Base-by-base conservation (phyloP, 2,888 invertebrate genomes). In the Lithophane leautieri region DNA sequence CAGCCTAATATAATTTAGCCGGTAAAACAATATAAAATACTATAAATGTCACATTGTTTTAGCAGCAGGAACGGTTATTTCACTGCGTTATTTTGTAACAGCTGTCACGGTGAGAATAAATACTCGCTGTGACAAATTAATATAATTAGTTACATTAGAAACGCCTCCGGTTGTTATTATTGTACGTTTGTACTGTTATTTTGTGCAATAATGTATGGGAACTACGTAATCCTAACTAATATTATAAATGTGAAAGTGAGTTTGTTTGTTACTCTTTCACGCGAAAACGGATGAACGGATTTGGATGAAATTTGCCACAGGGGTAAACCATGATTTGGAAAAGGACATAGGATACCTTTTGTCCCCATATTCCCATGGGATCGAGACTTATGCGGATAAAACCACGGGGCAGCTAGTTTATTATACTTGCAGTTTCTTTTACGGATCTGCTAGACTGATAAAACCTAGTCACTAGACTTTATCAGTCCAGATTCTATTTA, bases 21-120 rank as follows among this genome's bases (percentile, higher is more conserved):
- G 2, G n/a, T 67, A 54, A 62, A 62, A 54, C 54, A 22, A 50
- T 73, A 74, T 56, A 76, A 80, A 56, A n/a, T 22, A 52, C 40
- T 40, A 69, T 66, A 79, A 80, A 83, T 52, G 84, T 79, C 80
- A 83, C 84, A 72, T 60, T 69, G 50, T 81, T 81, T 83, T 61
- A 76, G 44, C 34, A 25, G 34, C 9, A 56, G 9, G n/a, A n/a
- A 22, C 19, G 12, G 16, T 68, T 50, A 54, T 28, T 79, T 44
- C 50, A 40, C n/a, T 19, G 19, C 67, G 12, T 70, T 70, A 74
- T 68, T 52, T 70, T 62, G 42, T 62, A 79, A 28, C 68, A 79
- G 60, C 60, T 72, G 79, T 40, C 73, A 54, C 25, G 22, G 12
- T 34, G 34, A 22, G 42, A 44, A 66, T 72, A 83, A 83, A 71